Evolutionary conservation across 2,113 vertebrate species (phyloP).

Genomic region (Phodopus roborovskii): DNA sequence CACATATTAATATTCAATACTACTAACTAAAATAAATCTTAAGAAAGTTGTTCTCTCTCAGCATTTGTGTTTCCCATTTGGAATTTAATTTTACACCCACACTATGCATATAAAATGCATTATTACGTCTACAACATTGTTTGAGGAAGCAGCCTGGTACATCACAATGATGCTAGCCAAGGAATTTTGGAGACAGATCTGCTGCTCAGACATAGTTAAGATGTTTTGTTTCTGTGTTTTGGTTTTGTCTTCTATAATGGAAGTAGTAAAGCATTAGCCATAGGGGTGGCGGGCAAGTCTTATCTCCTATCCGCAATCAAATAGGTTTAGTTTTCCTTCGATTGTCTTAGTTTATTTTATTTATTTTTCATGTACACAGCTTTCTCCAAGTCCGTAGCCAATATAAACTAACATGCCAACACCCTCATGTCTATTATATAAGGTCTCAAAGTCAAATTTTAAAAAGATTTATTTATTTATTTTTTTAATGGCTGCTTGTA

Average conservation of each 20-base stretch:
- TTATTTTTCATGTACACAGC: not conserved
- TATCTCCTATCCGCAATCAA: not conserved
- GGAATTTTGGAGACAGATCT: not conserved
- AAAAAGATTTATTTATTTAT: not conserved
- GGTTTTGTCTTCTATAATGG: not conserved
- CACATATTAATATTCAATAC: not conserved
- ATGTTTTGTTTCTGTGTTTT: not conserved
- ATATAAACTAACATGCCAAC: not conserved
- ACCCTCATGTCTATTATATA: not conserved
- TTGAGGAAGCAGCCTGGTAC: not conserved
- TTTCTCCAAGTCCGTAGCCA: not conserved
- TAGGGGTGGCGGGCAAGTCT: not conserved
- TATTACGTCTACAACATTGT: not conserved
- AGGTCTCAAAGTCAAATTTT: not conserved
- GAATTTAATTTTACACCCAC: constrained; percentile 14
- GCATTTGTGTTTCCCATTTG: constrained; percentile 14
- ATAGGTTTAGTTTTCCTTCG: not conserved
- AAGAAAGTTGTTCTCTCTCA: not conserved
- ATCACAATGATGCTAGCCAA: too few species aligned
- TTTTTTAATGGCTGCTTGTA: not conserved
- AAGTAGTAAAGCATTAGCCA: not conserved
- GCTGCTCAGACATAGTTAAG: not conserved
- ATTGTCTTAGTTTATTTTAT: not conserved
- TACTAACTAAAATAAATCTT: constrained; percentile 1
- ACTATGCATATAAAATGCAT: not conserved